Percentiles rank a stretch among this genome's conserved stretches.
Evolutionary conservation across 92 coral and sea anemone genomes (phyloP).

Genomic region (Blastomussa wellsi): DNA sequence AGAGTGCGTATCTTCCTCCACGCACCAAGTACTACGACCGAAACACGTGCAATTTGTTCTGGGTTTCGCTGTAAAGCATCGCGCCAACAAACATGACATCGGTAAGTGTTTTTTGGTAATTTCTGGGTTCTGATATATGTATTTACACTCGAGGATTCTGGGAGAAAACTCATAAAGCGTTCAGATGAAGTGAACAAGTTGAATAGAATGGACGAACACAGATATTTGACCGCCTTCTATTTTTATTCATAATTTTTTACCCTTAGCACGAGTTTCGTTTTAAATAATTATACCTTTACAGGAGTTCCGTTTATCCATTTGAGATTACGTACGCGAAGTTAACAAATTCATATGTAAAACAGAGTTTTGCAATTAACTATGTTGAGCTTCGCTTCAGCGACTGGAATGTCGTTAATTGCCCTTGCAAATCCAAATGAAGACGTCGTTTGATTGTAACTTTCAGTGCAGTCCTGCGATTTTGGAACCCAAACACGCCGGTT

Average conservation of each 20-base stretch:
- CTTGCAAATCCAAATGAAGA: not conserved
- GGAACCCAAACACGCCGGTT: not conserved
- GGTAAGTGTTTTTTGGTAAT: conserved; percentile 11
- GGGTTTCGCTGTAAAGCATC: not conserved
- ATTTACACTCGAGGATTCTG: not conserved
- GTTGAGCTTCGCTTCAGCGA: not conserved
- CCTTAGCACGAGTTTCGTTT: not conserved
- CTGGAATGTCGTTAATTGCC: not conserved
- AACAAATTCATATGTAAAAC: not conserved
- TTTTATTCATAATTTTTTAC: not conserved
- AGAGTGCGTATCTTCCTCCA: not conserved
- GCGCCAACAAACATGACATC: conserved; percentile 24
- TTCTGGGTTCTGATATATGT: not conserved
- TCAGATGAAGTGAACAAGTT: not conserved
- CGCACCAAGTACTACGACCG: not conserved
- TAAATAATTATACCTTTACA: not conserved
- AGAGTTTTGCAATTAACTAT: not conserved
- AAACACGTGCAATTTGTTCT: conserved; percentile 17
- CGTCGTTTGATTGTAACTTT: not conserved
- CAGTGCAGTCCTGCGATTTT: not conserved
- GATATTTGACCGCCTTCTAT: not conserved
- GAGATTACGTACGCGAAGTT: not conserved
- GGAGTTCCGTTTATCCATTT: not conserved
- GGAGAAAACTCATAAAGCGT: not conserved
- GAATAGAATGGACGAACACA: not conserved